phyloP scores from a whole-genome alignment of 2,113 vertebrate genomes.

The Clarias magur region DNA sequence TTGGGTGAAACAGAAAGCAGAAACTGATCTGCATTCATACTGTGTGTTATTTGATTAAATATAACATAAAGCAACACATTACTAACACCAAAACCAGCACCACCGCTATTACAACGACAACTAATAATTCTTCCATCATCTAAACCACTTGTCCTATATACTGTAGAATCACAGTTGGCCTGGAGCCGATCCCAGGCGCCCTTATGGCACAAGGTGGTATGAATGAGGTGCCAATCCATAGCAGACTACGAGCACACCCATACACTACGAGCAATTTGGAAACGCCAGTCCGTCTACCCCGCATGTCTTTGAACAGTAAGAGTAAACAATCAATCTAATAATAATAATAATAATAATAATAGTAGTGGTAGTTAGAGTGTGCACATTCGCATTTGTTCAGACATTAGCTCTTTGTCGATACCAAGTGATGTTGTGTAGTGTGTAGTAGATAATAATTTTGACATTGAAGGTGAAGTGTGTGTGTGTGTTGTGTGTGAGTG shows the following conservation, averaged over 20 bases:
- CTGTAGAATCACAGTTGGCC: too few relatives aligned
- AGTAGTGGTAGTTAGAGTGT: not conserved
- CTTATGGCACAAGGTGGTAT: too few relatives aligned
- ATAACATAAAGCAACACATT: not conserved
- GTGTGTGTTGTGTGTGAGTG: conserved; percentile 36
- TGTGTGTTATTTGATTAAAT: not conserved
- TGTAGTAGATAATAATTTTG: conserved; percentile 15
- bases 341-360: not conserved
- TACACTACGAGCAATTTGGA: too few relatives aligned
- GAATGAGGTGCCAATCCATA: too few relatives aligned
- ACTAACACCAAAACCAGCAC: not conserved
- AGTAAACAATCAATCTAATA: too few relatives aligned
- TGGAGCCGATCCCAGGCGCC: too few relatives aligned
- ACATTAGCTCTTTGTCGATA: not conserved
- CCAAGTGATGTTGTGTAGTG: not conserved
- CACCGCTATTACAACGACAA: not conserved
- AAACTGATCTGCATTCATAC: too few relatives aligned
- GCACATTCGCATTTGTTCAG: not conserved
- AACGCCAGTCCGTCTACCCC: too few relatives aligned
- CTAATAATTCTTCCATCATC: not conserved
- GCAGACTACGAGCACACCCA: too few relatives aligned
- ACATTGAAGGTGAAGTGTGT: not conserved
- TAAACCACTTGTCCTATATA: too few relatives aligned
- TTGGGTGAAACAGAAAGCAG: too few relatives aligned
- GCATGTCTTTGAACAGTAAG: too few relatives aligned